These are phyloP conservation scores for Halesus radiatus DNA, from an alignment of 1,140 invertebrate genomes.

Conservation along the genomic window DNA sequence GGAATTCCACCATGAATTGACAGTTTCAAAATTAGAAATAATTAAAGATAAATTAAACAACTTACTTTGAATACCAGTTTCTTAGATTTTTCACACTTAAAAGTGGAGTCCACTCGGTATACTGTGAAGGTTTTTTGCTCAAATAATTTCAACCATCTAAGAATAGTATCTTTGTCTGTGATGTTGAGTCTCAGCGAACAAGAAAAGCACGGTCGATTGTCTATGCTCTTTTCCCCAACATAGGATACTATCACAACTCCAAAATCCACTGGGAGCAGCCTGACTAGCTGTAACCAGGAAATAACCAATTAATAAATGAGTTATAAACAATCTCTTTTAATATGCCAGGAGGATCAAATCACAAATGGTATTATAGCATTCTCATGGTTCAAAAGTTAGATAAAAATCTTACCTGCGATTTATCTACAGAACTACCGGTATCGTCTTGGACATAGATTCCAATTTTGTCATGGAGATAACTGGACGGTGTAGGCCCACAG, in stretches of 20 bases:
- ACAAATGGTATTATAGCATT: too few relatives aligned
- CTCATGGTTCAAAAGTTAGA: neutral
- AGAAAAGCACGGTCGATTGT: constrained; percentile 28
- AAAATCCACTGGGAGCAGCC: constrained; percentile 20
- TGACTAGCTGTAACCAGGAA: constrained; percentile 14
- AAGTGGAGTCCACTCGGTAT: constrained; percentile 29
- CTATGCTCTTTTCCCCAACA: constrained; percentile 6
- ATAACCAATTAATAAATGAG: neutral
- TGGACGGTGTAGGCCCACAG: neutral
- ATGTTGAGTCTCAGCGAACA: constrained; percentile 26
- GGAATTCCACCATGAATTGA: too few relatives aligned
- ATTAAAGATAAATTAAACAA: neutral
- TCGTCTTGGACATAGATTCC: constrained; percentile 37
- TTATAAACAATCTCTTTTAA: too few relatives aligned
- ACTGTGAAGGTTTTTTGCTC: constrained; percentile 33
- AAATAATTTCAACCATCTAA: constrained; percentile 29
- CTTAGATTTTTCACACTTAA: constrained; percentile 35
- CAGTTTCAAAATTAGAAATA: too few relatives aligned
- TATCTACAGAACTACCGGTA: constrained; percentile 16
- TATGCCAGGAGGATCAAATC: neutral
- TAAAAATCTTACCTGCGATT: constrained; percentile 30
- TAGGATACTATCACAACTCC: constrained; percentile 36
- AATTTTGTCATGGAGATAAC: constrained; percentile 36
- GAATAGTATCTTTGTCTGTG: constrained; percentile 28
- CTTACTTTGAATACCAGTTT: constrained; percentile 37